Base-by-base conservation (phyloP, 2,888 invertebrate genomes). In the Nomada fucata region DNA sequence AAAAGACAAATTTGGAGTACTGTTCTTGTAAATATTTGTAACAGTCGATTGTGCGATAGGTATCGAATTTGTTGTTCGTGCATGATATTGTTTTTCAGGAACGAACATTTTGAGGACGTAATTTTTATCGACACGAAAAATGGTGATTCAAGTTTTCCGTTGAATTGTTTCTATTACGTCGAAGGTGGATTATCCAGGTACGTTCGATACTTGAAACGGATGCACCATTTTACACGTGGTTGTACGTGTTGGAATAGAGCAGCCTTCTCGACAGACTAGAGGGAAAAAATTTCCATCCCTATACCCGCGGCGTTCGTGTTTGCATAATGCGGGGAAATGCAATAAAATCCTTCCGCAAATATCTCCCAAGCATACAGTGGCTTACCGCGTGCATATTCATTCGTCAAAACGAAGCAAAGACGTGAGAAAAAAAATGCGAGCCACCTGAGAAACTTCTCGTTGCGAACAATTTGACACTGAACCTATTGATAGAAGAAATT, bases 311-410 rank as follows among this genome's bases (percentile, higher is more conserved):
- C n/a, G 23, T 69, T 52, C 9, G 18, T 20, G 52, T 53, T 70
- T 53, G 47, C 53, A 42, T 47, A 69, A 55, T 63, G 18, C 23
- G 55, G 13, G 50, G n/a, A 55, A 63, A 63, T 53, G 61, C 47
- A 63, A 63, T 70, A 70, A 63, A 63, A 61, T 63, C 23, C 9
- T 55, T 47, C 20, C 44, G 70, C 23, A 76, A 76, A 70, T 76
- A 76, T 61, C 70, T 76, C 53, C 18, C 61, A 9, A 13, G 26
- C 9, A 13, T 29, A 36, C 61, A 55, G 5, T 7, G 53, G 13
- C 23, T 2, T 23, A 3, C 10, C 23, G 29, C 47, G 47, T 70
- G 71, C 61, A 70, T 70, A 70, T 70, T 70, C 76, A 70, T 55
- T 47, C 36, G 70, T 20, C 26, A 69, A 29, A 61, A 47, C 70